A percentile compares a stretch with the other conserved stretches of the same genome.
These are phyloP conservation scores for Henricia sp. DNA, from an alignment of 53 echinoderm and acorn worm species.

Conservation along the genomic window DNA sequence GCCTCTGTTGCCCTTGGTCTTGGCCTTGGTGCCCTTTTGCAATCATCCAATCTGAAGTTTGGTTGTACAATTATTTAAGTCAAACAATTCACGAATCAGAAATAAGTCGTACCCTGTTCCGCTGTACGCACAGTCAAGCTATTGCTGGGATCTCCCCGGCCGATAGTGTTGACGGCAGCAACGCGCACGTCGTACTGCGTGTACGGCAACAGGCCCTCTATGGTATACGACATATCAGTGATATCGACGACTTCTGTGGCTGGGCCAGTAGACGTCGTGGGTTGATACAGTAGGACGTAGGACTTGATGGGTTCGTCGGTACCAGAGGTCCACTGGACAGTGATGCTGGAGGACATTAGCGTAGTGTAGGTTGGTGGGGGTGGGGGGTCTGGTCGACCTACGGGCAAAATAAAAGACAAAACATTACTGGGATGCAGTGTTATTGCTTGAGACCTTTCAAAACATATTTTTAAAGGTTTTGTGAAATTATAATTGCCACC, in stretches of 20 bases:
- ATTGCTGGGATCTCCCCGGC: conserved; percentile 80
- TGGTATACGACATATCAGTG: conserved; percentile 68
- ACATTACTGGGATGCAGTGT: neutral
- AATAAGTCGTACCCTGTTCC: conserved; percentile 91
- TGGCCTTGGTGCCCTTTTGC: too few species aligned
- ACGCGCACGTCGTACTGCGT: conserved; percentile 79
- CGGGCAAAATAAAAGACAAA: conserved; percentile 21
- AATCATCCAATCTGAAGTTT: too few species aligned
- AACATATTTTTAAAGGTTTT: too few species aligned
- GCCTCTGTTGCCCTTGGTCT: too few species aligned
- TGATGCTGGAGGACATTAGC: conserved; percentile 73
- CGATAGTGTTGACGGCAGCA: conserved; percentile 88
- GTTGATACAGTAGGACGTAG: conserved; percentile 80
- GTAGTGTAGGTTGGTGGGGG: conserved; percentile 67
- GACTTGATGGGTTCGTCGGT: conserved; percentile 70
- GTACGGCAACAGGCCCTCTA: conserved; percentile 78
- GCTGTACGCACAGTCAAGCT: conserved; percentile 74
- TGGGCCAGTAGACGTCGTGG: conserved; percentile 58
- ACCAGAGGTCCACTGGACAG: conserved; percentile 75
- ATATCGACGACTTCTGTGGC: conserved; percentile 64
- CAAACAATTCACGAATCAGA: too few species aligned
- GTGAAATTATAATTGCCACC: too few species aligned
- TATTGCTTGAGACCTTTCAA: too few species aligned
- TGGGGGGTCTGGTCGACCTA: conserved; percentile 89
- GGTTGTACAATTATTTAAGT: too few species aligned